A percentile compares a stretch with the other conserved stretches of the same genome.
Conservation (phyloP, 2,113 vertebrate genomes). For the Thermophis baileyi region DNA sequence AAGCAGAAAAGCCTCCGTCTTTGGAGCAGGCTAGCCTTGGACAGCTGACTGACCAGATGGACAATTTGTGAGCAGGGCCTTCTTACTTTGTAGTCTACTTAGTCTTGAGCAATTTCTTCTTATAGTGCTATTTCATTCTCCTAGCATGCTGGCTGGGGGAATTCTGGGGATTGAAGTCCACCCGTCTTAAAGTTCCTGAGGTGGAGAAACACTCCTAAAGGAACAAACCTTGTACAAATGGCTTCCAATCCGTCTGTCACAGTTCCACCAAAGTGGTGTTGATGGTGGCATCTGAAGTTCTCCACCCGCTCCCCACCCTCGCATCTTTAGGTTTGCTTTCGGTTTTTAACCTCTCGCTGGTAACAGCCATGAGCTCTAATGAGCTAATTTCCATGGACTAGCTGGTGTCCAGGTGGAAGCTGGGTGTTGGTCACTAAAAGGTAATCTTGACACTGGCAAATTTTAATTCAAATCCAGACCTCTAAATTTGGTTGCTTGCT, state of each 20-base stretch:
- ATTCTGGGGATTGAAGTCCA: neutral
- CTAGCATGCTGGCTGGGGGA: neutral
- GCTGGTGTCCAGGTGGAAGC: constrained; percentile 66
- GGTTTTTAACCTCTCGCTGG: constrained; percentile 33
- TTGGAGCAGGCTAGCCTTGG: neutral
- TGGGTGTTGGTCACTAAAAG: constrained; percentile 54
- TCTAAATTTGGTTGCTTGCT: constrained; percentile 77
- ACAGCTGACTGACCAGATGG: neutral
- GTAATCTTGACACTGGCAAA: constrained; percentile 75
- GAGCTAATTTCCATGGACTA: constrained; percentile 68
- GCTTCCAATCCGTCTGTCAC: neutral
- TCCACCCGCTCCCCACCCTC: neutral
- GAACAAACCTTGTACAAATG: neutral
- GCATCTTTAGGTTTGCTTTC: neutral
- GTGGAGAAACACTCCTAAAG: neutral
- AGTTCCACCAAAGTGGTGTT: neutral
- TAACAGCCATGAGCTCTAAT: constrained; percentile 48
- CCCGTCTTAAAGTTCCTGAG: neutral
- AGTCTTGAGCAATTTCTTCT: neutral
- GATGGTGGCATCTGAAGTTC: neutral
- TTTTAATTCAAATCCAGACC: constrained; percentile 83
- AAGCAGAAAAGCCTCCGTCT: no score
- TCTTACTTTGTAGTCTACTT: neutral
- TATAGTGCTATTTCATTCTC: neutral
- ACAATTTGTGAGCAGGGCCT: neutral